Evolutionary conservation across 2,797 vertebrate species (phyloP), one percentile per base, ranked within the genome.

Genomic region (Myotis daubentonii): DNA sequence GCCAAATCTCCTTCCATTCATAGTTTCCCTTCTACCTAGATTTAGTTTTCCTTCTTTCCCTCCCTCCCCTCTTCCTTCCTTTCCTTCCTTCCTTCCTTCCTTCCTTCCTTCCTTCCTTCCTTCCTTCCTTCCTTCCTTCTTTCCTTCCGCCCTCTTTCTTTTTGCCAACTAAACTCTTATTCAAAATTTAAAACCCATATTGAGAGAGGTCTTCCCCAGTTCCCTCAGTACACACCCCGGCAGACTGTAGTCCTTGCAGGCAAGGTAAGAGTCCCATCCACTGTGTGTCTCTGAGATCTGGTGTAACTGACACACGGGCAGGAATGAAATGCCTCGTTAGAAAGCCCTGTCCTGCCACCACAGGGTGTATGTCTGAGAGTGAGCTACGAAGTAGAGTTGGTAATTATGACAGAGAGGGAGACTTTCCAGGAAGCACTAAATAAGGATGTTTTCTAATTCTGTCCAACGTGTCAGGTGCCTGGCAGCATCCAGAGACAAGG

Each of bases 101-200:
- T 11, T 2, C 36, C 0, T 5, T 28, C 1, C 12, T 7, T 6
- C 0, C 22, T 44, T 20, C 9, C 25, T 28, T 5, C 20, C 8
- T 66, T 4, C 17, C 44, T n/a, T 33, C 3, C 16, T 49, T 15
- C 16, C 11, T 65, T 16, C 0, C 7, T 22, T 22, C 53, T 2
- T 53, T 22, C 19, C 19, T 53, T 20, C 8, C 15, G 4, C 5
- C 25, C 22, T n/a, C 8, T 38, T 49, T 30, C 12, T 70, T 60
- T 47, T 36, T 60, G 71, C 20, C n/a, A 55, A 66, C 15, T 51
- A 88, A 80, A 95, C 66, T 80, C 47, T 72, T 86, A 36, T 30
- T 57, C 60, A 51, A 38, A 84, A 41, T 49, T 62, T 47, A 57
- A 87, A 68, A 22, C 57, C 5, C 79, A 38, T 41, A 53, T 3